Percentiles rank a stretch among this genome's conserved stretches.
phyloP scores from a whole-genome alignment of 2,113 vertebrate genomes.

The Hippocampus barbouri region DNA sequence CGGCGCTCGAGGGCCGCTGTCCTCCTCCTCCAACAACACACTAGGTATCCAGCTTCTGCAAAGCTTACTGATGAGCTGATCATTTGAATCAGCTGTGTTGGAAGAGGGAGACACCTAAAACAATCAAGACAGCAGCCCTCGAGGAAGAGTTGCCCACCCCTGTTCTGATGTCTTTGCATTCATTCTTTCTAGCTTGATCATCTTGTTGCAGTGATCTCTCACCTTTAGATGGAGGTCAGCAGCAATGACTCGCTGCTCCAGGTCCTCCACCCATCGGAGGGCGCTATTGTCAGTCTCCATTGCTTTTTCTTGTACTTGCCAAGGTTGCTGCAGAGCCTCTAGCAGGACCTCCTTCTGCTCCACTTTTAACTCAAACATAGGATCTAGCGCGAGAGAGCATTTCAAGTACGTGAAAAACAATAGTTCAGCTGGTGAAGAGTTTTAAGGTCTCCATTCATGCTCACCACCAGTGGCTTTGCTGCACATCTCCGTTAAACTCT shows the following conservation, averaged over 20 bases:
- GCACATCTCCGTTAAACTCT: slow-evolving; percentile 85
- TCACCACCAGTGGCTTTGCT: slow-evolving; percentile 75
- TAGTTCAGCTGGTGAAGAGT: neutral
- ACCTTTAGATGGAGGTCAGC: slow-evolving; percentile 92
- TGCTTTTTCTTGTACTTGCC: slow-evolving; percentile 79
- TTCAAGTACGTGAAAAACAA: neutral
- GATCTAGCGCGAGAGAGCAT: slow-evolving; percentile 58
- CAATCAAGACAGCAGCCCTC: no score
- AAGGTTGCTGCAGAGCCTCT: slow-evolving; percentile 74
- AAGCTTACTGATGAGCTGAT: no score
- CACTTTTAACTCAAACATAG: slow-evolving; percentile 76
- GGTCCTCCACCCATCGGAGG: slow-evolving; percentile 90
- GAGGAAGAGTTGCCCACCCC: no score
- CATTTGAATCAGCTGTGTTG: no score
- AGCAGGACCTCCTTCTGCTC: slow-evolving; percentile 57
- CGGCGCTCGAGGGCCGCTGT: no score
- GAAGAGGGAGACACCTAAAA: no score
- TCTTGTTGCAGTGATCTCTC: neutral
- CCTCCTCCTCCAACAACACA: no score
- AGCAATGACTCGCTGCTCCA: slow-evolving; percentile 85
- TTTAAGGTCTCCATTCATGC: slow-evolving; percentile 20
- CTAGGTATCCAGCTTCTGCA: no score
- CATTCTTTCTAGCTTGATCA: neutral
- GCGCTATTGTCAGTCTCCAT: slow-evolving; percentile 79
- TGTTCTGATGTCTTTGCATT: neutral